phyloP scores from a whole-genome alignment of 2,113 vertebrate species.

The Pollimyrus isidori region DNA sequence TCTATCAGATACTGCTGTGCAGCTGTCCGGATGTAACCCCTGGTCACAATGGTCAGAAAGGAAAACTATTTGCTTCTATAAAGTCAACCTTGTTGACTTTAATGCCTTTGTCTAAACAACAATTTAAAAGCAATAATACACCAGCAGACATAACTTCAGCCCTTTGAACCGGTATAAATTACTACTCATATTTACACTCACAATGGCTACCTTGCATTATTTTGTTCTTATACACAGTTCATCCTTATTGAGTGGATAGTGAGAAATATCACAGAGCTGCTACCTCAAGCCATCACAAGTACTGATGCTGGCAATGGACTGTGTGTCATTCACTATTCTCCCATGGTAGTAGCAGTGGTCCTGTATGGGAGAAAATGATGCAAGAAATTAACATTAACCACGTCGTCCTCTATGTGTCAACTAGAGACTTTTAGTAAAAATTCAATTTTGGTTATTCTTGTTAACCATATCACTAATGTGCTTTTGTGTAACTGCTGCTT shows the following conservation, averaged over 20 bases:
- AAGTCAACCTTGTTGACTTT: background rate
- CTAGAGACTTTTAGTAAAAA: background rate
- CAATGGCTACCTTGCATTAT: background rate
- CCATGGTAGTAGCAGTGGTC: constrained; percentile 73
- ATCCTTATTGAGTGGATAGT: background rate
- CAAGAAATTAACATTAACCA: background rate
- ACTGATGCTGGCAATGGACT: constrained; percentile 61
- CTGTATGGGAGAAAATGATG: constrained; percentile 36
- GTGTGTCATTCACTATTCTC: constrained; percentile 52
- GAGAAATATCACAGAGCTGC: background rate
- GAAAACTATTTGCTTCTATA: constrained; percentile 2
- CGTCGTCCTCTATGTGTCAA: background rate
- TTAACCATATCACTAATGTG: background rate
- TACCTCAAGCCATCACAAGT: constrained; percentile 69
- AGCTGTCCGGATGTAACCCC: constrained; percentile 61
- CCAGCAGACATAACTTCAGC: background rate
- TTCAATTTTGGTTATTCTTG: background rate
- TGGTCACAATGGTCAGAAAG: constrained; percentile 18
- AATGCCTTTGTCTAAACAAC: background rate
- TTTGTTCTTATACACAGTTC: background rate
- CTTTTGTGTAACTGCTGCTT: background rate
- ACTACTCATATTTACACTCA: background rate
- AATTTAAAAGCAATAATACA: background rate
- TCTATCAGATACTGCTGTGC: constrained; percentile 62
- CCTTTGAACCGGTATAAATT: background rate